Evolutionary conservation across 2,113 vertebrate genomes (phyloP).

Genomic region (Caracal caracal): DNA sequence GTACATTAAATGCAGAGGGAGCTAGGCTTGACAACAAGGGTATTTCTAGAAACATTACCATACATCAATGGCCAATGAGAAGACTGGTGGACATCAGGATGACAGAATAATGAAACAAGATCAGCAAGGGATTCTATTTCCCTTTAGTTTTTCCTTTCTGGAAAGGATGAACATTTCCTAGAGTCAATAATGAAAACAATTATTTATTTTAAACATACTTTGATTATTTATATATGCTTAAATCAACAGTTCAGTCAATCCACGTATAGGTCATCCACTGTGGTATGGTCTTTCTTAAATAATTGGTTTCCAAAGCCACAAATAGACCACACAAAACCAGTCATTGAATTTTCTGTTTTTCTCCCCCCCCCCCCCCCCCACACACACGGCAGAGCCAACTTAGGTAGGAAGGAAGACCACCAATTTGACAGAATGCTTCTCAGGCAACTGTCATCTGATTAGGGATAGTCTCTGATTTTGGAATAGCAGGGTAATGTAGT

Average conservation of each 20-base stretch:
- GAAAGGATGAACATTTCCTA: slow-evolving; percentile 38
- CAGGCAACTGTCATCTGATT: neutral
- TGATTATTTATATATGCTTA: slow-evolving; percentile 23
- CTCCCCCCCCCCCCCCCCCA: too few species aligned
- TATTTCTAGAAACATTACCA: slow-evolving; percentile 1
- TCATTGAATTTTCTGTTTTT: neutral
- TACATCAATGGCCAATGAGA: neutral
- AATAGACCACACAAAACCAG: neutral
- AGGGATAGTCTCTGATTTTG: neutral
- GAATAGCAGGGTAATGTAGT: neutral
- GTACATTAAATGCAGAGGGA: neutral
- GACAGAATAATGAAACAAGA: slow-evolving; percentile 3
- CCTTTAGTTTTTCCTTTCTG: slow-evolving; percentile 49
- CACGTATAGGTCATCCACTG: neutral
- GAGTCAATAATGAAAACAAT: neutral
- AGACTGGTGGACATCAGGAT: neutral
- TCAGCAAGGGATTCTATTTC: slow-evolving; percentile 20
- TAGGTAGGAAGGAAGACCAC: neutral
- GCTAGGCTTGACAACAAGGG: neutral
- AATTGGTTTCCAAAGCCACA: slow-evolving; percentile 22
- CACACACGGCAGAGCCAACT: neutral
- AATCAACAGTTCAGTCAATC: neutral
- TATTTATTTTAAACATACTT: slow-evolving; percentile 34
- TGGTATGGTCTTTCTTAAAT: slow-evolving; percentile 27
- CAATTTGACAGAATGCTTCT: neutral